Evolutionary conservation across 2,888 invertebrate species (phyloP), one percentile per base, ranked within the genome.

Genomic region (Sussaba pulchella): DNA sequence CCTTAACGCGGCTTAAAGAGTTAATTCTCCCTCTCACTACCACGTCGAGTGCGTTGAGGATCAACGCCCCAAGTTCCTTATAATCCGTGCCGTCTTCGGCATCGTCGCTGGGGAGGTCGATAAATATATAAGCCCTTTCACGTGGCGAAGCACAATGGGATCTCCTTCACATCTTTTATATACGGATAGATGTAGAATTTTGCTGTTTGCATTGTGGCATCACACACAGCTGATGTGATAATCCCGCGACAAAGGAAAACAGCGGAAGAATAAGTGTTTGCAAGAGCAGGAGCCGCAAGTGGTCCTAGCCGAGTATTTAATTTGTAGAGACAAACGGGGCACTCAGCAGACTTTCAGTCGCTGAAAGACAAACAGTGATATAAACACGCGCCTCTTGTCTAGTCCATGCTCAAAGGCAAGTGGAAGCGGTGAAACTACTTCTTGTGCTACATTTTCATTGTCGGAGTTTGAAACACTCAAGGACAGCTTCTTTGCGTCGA

Each of bases 201-300:
- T n/a, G 50, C 21, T 26, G 43, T 64, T 57, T 57, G 45, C 57
- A 45, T 36, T n/a, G n/a, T n/a, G 45, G 64, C 5, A 73, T 57
- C 47, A 74, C 41, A 74, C 74, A 73, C 63, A 31, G 54, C 57
- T n/a, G 39, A 71, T 64, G 63, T 54, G 64, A 63, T 69, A 71
- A 41, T 50, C 69, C 69, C 69, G 24, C 17, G 52, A n/a, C 41
- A 41, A 69, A 14, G 14, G 54, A 54, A 69, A 54, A 54, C 54
- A 39, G 24, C 24, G 12, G 36, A 54, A 24, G 69, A 17, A 9
- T 24, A 21, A 41, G 69, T 26, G 54, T 24, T 54, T 17, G 14
- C 47, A 45, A 14, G 26, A 39, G 14, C 10, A 41, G 17, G 54
- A 43, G 41, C 21, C 5, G 14, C 19, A 41, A 43, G 41, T 54